Evolutionary conservation across 2,797 vertebrate species (phyloP), one percentile per base, ranked within the genome.

Genomic region (Melanotaenia maccullochi): DNA sequence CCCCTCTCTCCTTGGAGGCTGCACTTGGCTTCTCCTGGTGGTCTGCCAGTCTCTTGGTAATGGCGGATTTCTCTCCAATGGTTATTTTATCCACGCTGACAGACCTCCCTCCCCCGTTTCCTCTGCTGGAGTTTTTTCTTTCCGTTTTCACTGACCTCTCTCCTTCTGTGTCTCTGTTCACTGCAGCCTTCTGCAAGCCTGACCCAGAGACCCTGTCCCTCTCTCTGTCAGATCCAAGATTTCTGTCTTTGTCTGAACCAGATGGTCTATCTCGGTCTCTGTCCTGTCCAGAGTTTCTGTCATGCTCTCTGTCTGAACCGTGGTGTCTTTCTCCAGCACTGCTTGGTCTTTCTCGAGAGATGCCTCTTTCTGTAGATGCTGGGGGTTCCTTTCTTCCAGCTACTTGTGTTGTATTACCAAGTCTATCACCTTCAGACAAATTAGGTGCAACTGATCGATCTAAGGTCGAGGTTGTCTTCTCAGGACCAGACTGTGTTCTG

Each of bases 61-160:
- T 25, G 42, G 87, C 76, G 0, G 88, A 87, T 65, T 91, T 92
- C 76, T 94, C 93, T 8, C 20, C 90, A 0, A 93, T 94, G 44
- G 91, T 93, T 88, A 93, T 71, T 82, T 92, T 91, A 69, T 94
- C 93, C 59, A 94, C 64, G 67, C 81, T 90, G 36, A 93, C 90
- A 0, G 92, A 93, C n/a, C 93, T 81, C 1, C 75, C 78, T 59
- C 57, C 85, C 22, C 71, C 75, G 47, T 60, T 72, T 16, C 63
- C 80, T 16, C 81, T 5, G 1, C 73, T 60, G 4, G 85, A 63
- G 79, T 20, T 85, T 75, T 76, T 93, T 2, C 84, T 75, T 2
- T 90, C 89, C 0, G 80, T 80, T 78, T 66, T 89, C 6, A 6
- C 32, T 0, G 66, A 62, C 67, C 80, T 81, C 14, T 90, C 89